Evolutionary conservation across 2,888 invertebrate genomes (phyloP), one percentile per base, ranked within the genome.

Genomic region (Erpobdella octoculata): DNA sequence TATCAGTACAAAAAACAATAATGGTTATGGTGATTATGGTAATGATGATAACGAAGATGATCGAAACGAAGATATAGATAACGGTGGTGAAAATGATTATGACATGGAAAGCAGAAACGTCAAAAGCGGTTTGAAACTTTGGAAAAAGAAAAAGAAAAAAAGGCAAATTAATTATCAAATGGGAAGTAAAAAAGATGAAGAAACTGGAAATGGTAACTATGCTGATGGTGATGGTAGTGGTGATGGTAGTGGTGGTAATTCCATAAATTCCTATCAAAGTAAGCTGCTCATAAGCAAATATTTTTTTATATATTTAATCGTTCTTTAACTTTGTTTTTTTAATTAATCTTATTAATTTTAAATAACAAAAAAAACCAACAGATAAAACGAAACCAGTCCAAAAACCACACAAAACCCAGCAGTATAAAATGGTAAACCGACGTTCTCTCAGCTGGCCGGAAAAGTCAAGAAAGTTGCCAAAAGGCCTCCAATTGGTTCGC

Each of bases 161-260:
- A n/a, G n/a, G n/a, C n/a, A n/a, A n/a, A n/a, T n/a, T n/a, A n/a
- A n/a, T n/a, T n/a, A n/a, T n/a, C n/a, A n/a, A n/a, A n/a, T n/a
- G n/a, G n/a, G n/a, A n/a, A n/a, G n/a, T n/a, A n/a, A n/a, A n/a
- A n/a, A n/a, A n/a, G n/a, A n/a, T n/a, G n/a, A n/a, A n/a, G n/a
- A n/a, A n/a, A n/a, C n/a, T n/a, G n/a, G n/a, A n/a, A n/a, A n/a
- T n/a, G n/a, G n/a, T n/a, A n/a, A n/a, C n/a, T n/a, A n/a, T 33
- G 62, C 25, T 62, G 62, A 62, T 62, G 62, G 33, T 62, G 64
- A 64, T 64, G 64, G 9, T 64, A 3, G n/a, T 64, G 64, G 3
- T 61, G 28, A 8, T 61, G 28, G 12, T 61, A 12, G 31, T 8
- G 25, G 5, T 8, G 28, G 5, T 33, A 4, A 8, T 61, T 25